Evolutionary conservation across 2,888 invertebrate genomes (phyloP).

Genomic region (Pristionchus mayeri): DNA sequence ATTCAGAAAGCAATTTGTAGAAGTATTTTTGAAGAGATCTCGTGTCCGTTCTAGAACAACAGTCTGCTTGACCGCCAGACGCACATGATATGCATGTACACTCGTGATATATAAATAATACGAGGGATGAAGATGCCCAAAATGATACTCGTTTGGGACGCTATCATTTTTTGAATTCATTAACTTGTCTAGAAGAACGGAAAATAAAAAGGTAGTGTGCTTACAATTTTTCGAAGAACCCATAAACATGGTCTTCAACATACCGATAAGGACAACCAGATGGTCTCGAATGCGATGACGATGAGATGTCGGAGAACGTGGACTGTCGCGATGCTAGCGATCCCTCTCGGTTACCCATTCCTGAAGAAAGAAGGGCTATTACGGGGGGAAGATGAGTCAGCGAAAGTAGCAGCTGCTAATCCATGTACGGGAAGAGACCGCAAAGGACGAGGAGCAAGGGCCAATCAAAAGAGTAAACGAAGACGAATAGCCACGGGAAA

Average conservation of each 20-base stretch:
- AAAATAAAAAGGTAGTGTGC: too few species aligned
- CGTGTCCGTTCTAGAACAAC: not conserved
- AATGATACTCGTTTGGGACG: too few species aligned
- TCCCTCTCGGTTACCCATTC: constrained; percentile 46
- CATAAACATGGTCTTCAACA: too few species aligned
- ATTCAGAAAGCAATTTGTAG: not conserved
- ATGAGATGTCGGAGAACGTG: constrained; percentile 25
- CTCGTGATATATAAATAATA: too few species aligned
- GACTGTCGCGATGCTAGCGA: constrained; percentile 38
- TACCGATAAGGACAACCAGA: constrained; percentile 28
- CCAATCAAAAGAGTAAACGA: not conserved
- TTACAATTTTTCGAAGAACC: too few species aligned
- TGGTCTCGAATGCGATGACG: not conserved
- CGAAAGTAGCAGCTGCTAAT: not conserved
- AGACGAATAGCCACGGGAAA: not conserved
- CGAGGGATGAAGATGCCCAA: too few species aligned
- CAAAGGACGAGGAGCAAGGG: not conserved
- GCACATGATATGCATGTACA: too few species aligned
- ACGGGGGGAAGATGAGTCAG: not conserved
- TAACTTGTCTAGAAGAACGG: too few species aligned
- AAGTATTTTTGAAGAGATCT: not conserved
- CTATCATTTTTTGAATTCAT: too few species aligned
- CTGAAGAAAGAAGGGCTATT: too few species aligned
- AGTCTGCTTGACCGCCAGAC: too few species aligned
- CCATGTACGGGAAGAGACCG: not conserved